Base-by-base conservation (phyloP, 1,140 invertebrate genomes). In the Cotesia typhae region DNA sequence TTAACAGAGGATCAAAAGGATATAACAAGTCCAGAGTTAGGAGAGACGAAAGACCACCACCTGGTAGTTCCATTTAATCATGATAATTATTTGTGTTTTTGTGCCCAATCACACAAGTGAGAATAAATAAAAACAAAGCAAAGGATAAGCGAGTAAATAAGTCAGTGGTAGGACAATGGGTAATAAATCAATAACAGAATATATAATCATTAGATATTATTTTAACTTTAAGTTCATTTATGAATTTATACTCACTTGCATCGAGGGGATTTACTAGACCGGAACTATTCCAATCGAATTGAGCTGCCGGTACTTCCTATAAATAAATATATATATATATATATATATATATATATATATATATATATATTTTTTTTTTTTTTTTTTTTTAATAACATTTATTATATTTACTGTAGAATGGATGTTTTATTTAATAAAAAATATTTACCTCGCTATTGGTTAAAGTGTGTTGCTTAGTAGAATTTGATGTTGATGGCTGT, bases 201-300 rank as follows among this genome's bases (percentile, higher is more conserved):
- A 69, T 64, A n/a, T 61, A 73, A 36, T 74, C 17, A 68, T 71
- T 76, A 70, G 28, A 72, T 17, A 74, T 74, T 64, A 59, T 71
- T 67, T 63, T 41, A 64, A n/a, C 41, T 60, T 67, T 28, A 10
- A 20, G 61, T 41, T 57, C 55, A 35, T 51, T 68, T 57, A 52
- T 37, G n/a, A 55, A 47, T 66, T 38, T 65, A 36, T 86, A 90
- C 90, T 90, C 88, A 92, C 91, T 85, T 77, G 81, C 87, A 82
- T 92, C 91, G 73, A 92, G 83, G 67, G 91, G 90, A 87, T 92
- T 92, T 14, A 89, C 86, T 64, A 92, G 83, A 53, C 90, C 91
- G 75, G 90, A 89, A 79, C 87, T 88, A 76, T 87, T 90, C 90
- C 91, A 92, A 82, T 91, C 90, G 80, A 92, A 92, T 78, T 91